Evolutionary conservation across 2,888 invertebrate genomes (phyloP).

Genomic region (Drosophila ezoana): DNA sequence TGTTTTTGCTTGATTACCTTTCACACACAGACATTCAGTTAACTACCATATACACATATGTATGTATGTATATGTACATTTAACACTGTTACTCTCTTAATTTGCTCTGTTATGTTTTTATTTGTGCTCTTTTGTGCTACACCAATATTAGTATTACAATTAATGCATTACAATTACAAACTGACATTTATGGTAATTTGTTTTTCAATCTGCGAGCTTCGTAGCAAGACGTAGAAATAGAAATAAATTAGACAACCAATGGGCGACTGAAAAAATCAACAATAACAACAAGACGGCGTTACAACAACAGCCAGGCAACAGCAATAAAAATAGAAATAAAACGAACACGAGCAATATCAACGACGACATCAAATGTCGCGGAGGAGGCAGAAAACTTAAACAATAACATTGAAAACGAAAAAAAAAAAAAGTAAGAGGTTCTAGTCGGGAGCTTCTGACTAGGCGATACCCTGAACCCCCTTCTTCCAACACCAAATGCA

Average conservation of each 20-base stretch:
- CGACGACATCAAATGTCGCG: conserved; percentile 52
- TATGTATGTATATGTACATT: neutral
- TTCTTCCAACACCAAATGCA: too few species aligned
- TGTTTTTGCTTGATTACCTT: conserved; percentile 49
- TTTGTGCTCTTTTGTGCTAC: conserved; percentile 14
- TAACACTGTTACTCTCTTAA: conserved; percentile 8
- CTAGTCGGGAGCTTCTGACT: too few species aligned
- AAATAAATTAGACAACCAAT: conserved; percentile 71
- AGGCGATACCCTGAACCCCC: too few species aligned
- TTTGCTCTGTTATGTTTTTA: conserved; percentile 12
- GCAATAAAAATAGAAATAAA: conserved; percentile 60
- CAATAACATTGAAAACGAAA: conserved; percentile 16
- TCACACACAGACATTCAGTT: neutral
- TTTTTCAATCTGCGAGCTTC: conserved; percentile 54
- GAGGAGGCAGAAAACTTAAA: conserved; percentile 17
- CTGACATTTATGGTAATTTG: conserved; percentile 71
- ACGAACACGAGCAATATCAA: conserved; percentile 53
- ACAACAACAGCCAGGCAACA: conserved; percentile 48
- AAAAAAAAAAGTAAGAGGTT: conserved; percentile 5
- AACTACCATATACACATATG: conserved; percentile 1
- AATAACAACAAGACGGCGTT: conserved; percentile 48
- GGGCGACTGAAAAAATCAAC: conserved; percentile 29
- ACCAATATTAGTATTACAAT: conserved; percentile 55
- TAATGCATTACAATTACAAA: conserved; percentile 61
- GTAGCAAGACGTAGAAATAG: conserved; percentile 52